Conservation (phyloP, 2,797 vertebrate genomes). For the Sebastes glaucus region DNA sequence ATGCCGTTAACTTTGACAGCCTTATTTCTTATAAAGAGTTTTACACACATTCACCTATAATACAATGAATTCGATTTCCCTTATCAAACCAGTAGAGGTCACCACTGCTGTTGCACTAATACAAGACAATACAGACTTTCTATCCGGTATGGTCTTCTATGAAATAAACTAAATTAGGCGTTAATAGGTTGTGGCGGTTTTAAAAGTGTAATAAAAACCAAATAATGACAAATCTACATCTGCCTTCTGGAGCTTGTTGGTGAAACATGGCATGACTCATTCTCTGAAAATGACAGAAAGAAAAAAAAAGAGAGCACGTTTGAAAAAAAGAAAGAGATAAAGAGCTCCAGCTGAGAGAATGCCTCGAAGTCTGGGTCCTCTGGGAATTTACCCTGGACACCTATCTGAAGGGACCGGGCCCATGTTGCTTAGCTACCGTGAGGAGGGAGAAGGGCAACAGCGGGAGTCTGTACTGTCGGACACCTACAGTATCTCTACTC, state of each 20-base stretch:
- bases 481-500: background rate
- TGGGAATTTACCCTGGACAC: constrained; percentile 45
- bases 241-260: background rate
- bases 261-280: background rate
- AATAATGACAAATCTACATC: background rate
- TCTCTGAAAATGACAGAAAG: background rate
- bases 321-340: background rate
- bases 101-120: background rate
- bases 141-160: background rate
- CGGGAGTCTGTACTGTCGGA: constrained; percentile 23
- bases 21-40: background rate
- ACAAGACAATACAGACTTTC: background rate
- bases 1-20: too few relatives aligned
- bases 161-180: background rate
- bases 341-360: constrained; percentile 31
- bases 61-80: background rate
- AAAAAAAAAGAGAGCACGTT: background rate
- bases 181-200: background rate
- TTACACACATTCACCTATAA: background rate
- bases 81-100: constrained; percentile 43
- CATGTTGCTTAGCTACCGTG: constrained; percentile 70
- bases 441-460: constrained; percentile 58
- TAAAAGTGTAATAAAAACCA: background rate
- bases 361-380: constrained; percentile 26
- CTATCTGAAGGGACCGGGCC: constrained; percentile 38